Evolutionary conservation across 2,888 invertebrate species (phyloP).

Genomic region (Drosophila bunnanda): DNA sequence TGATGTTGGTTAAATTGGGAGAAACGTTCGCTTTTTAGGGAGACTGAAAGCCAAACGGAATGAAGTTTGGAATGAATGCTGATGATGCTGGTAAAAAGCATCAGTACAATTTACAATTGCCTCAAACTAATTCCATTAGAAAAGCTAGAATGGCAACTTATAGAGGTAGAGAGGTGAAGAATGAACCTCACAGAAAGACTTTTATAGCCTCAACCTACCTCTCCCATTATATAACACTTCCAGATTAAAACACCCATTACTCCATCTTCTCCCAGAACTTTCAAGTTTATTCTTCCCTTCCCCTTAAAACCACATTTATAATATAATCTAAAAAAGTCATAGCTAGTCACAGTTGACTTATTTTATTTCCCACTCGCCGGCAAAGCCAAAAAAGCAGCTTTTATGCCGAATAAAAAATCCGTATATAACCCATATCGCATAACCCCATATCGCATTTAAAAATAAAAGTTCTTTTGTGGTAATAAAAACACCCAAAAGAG

Average conservation of each 20-base stretch:
- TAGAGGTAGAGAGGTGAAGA: background rate
- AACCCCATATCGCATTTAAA: slow-evolving; percentile 12
- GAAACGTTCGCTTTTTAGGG: slow-evolving; percentile 8
- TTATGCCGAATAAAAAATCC: slow-evolving; percentile 10
- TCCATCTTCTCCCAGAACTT: slow-evolving; percentile 9
- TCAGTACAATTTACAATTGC: slow-evolving; percentile 17
- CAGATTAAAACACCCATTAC: slow-evolving; percentile 17
- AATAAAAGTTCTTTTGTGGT: slow-evolving; percentile 40
- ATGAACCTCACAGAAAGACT: too few relatives aligned
- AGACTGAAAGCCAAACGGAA: slow-evolving; percentile 2
- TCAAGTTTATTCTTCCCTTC: background rate
- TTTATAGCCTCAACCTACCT: background rate
- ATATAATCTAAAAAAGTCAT: slow-evolving; percentile 11
- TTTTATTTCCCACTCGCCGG: slow-evolving; percentile 52
- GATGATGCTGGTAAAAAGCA: slow-evolving; percentile 10
- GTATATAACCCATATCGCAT: slow-evolving; percentile 2
- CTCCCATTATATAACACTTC: background rate
- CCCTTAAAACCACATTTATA: background rate
- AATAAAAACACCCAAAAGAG: slow-evolving; percentile 31
- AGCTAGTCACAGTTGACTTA: slow-evolving; percentile 53
- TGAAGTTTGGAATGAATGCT: background rate
- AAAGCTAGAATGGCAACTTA: background rate
- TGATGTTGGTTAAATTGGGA: slow-evolving; percentile 28
- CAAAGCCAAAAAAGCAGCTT: background rate
- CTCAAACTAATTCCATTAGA: slow-evolving; percentile 12